Conservation (phyloP, 2,888 invertebrate species). For the Adela reaumurella region DNA sequence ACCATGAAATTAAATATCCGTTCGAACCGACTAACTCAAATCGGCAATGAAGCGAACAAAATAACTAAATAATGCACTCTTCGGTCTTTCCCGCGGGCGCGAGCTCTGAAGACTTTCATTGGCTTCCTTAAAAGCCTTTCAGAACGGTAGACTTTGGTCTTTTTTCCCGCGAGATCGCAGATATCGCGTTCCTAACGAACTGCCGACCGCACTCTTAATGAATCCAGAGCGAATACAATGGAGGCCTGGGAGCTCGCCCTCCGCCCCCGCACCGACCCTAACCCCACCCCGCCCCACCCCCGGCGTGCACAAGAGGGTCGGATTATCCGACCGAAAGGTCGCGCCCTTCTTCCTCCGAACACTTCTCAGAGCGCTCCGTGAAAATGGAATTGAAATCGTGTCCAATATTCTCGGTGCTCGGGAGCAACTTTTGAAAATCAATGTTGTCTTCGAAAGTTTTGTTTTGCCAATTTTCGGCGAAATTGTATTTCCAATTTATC, state of each 20-base stretch:
- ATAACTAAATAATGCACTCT: not conserved
- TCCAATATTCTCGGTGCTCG: not conserved
- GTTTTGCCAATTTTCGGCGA: not conserved
- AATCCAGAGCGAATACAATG: slow-evolving; percentile 10
- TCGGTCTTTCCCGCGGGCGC: not conserved
- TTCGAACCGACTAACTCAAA: too few species aligned
- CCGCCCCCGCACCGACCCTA: not conserved
- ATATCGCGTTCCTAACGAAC: slow-evolving; percentile 14
- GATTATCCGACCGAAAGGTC: not conserved
- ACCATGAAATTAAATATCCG: too few species aligned
- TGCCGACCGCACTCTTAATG: slow-evolving; percentile 14
- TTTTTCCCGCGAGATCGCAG: slow-evolving; percentile 8
- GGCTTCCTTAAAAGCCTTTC: slow-evolving; percentile 4
- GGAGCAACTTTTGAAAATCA: not conserved
- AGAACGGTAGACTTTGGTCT: slow-evolving; percentile 5
- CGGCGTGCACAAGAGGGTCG: not conserved
- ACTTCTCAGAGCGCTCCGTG: not conserved
- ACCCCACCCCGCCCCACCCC: not conserved
- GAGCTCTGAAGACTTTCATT: not conserved
- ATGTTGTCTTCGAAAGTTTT: not conserved
- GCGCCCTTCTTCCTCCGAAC: not conserved
- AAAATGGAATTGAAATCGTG: not conserved
- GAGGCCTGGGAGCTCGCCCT: slow-evolving; percentile 1
- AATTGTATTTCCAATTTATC: not conserved
- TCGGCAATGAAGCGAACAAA: not conserved